Base-by-base conservation (phyloP, 2,888 invertebrate genomes). In the Choristoneura rosaceana region DNA sequence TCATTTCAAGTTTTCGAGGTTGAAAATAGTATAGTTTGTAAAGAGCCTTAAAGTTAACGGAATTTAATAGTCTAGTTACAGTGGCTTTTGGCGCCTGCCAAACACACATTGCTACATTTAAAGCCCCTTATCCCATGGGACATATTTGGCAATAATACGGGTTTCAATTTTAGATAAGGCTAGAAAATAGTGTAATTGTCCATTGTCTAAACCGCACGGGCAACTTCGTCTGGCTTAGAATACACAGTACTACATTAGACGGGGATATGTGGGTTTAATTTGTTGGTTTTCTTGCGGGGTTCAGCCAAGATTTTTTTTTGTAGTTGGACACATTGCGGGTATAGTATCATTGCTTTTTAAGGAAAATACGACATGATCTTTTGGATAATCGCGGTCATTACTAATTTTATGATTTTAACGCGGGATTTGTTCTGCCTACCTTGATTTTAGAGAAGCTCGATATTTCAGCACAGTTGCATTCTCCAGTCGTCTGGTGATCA, bases 141-240 rank as follows among this genome's bases (percentile, higher is more conserved):
- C 80, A 79, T 80, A 84, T 88, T 88, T 85, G 87, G 86, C 86
- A 84, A 84, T 87, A 85, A 85, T 84, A 84, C 84, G 78, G 88
- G 89, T 89, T 87, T 85, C 85, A 88, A 90, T 89, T 89, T 88
- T 79, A 90, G 89, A 90, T 90, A 88, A 83, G 79, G 80, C 76
- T 80, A 78, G 82, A 81, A 80, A 84, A 84, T 84, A 84, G 82
- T 84, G 86, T 87, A 87, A 88, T 88, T 88, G 88, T 80, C 81
- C 80, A 79, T 69, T 73, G 73, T 69, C 59, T 73, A 73, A 61
- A 43, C 64, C 43, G 68, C n/a, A 43, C 52, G 65, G 10, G 68
- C 50, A 47, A 38, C 71, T 43, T 52, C 50, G 73, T 64, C 59
- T 50, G 47, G 64, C 59, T 43, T 15, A 50, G 73, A 73, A 73